Evolutionary conservation across 2,888 invertebrate genomes (phyloP).

Genomic region (Gerris lacustris): DNA sequence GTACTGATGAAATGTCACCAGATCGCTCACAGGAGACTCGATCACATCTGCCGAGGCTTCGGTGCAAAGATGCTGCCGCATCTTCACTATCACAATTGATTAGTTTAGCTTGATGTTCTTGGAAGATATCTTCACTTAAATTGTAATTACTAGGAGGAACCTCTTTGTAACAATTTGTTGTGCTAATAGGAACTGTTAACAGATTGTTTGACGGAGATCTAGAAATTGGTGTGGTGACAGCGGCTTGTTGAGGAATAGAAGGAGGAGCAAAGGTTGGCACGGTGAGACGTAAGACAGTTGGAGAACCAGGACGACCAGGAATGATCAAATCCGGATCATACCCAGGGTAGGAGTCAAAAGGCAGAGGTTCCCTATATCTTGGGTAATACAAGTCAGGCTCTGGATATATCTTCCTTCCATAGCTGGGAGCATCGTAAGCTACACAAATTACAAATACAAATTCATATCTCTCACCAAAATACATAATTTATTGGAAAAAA

Average conservation of each 20-base stretch:
- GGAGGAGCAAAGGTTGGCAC: slow-evolving; percentile 23
- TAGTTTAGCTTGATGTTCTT: slow-evolving; percentile 31
- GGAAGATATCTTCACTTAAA: slow-evolving; percentile 31
- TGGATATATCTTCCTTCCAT: not conserved
- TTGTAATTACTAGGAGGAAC: slow-evolving; percentile 26
- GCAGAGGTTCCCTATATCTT: not conserved
- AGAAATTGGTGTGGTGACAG: slow-evolving; percentile 20
- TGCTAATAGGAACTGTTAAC: slow-evolving; percentile 25
- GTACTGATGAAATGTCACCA: slow-evolving; percentile 14
- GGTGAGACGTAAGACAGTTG: slow-evolving; percentile 23
- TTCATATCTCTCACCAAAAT: too few species aligned
- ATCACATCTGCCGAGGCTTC: slow-evolving; percentile 7
- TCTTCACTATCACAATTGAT: slow-evolving; percentile 32
- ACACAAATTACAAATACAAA: not conserved
- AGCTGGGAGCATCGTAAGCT: slow-evolving; percentile 6
- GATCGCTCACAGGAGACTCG: slow-evolving; percentile 15
- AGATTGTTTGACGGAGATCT: slow-evolving; percentile 20
- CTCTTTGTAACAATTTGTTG: slow-evolving; percentile 30
- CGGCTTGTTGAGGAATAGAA: slow-evolving; percentile 21
- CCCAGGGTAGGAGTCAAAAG: not conserved
- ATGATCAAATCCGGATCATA: not conserved
- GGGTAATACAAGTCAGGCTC: not conserved
- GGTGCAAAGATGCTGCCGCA: slow-evolving; percentile 25
- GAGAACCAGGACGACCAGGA: slow-evolving; percentile 23
- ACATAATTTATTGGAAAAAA: too few species aligned